Evolutionary conservation across 2,113 vertebrate species (phyloP).

Genomic region (Hypocryptadius cinnamomeus): DNA sequence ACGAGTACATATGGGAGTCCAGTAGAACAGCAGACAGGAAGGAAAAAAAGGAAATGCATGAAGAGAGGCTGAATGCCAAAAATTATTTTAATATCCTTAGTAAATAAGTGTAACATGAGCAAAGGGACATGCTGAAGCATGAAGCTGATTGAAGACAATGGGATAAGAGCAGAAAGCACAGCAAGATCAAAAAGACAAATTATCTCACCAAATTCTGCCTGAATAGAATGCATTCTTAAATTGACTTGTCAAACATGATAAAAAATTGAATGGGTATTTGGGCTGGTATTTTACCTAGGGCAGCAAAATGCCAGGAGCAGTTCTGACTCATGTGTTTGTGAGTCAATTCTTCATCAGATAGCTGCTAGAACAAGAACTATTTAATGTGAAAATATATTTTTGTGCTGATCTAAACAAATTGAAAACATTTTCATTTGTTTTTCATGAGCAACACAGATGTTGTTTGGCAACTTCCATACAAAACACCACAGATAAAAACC

Average conservation of each 20-base stretch:
- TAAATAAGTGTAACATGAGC: not conserved
- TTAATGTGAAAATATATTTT: not conserved
- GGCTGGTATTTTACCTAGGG: not conserved
- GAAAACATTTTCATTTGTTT: constrained; percentile 39
- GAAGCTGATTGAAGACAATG: not conserved
- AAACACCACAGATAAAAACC: constrained; percentile 53
- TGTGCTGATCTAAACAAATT: constrained; percentile 41
- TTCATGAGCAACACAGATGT: constrained; percentile 50
- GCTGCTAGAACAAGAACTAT: not conserved
- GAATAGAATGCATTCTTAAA: not conserved
- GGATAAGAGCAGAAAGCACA: not conserved
- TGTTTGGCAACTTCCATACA: constrained; percentile 19
- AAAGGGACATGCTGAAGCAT: not conserved
- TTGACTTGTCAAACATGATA: not conserved
- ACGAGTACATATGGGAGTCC: not conserved
- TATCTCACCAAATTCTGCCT: not conserved
- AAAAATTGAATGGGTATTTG: not conserved
- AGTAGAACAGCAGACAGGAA: not conserved
- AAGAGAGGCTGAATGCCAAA: not conserved
- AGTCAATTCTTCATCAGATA: constrained; percentile 19
- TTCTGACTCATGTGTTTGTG: constrained; percentile 16
- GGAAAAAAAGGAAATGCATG: not conserved
- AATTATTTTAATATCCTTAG: not conserved
- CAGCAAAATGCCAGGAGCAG: not conserved
- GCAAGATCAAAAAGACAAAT: not conserved